phyloP scores from a whole-genome alignment of 2,888 invertebrate species.

The Synergus umbraculus region DNA sequence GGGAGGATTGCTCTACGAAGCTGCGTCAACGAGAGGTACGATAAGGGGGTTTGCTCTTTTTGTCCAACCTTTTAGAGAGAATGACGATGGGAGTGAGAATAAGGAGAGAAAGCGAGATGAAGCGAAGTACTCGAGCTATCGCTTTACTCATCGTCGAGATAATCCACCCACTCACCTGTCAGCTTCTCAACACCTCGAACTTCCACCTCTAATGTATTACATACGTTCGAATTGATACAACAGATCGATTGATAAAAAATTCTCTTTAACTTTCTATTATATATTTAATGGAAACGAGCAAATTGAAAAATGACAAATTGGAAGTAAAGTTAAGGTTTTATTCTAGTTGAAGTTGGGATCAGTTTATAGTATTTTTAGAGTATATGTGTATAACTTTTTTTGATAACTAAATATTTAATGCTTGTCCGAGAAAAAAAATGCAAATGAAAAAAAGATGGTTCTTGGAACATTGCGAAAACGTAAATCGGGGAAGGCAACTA shows the following conservation, averaged over 20 bases:
- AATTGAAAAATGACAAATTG: too few species aligned
- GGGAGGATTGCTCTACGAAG: conserved; percentile 23
- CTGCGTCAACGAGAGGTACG: not conserved
- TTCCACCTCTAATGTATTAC: not conserved
- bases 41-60: conserved; percentile 9
- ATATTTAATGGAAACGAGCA: not conserved
- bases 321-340: too few species aligned
- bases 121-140: conserved; percentile 45
- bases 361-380: not conserved
- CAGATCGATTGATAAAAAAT: not conserved
- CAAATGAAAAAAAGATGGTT: not conserved
- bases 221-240: not conserved
- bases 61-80: conserved; percentile 11
- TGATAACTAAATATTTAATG: too few species aligned
- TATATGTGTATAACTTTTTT: not conserved
- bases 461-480: not conserved
- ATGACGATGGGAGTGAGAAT: conserved; percentile 21
- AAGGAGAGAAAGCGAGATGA: conserved; percentile 45
- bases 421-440: not conserved
- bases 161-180: conserved; percentile 33
- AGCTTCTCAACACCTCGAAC: conserved; percentile 5
- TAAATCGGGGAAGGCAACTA: not conserved
- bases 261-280: not conserved
- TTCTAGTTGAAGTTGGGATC: not conserved
- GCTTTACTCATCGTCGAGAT: conserved; percentile 37